Conservation (phyloP, 2,113 vertebrate species). For the Neofelis nebulosa region DNA sequence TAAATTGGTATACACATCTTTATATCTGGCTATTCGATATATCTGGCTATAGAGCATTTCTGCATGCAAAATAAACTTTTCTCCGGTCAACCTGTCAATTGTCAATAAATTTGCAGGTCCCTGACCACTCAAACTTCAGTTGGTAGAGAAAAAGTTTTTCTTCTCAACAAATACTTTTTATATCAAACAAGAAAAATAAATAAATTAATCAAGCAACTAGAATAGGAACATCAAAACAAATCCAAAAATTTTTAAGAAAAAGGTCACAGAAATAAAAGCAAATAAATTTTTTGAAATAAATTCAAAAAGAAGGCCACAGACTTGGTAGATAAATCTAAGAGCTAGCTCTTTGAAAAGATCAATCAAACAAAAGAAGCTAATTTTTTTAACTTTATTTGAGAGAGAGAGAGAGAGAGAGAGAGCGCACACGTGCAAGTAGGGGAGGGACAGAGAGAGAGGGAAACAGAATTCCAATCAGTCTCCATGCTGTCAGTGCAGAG, state of each 20-base stretch:
- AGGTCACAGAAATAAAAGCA: neutral
- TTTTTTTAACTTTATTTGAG: no score
- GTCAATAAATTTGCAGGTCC: neutral
- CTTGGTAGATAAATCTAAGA: neutral
- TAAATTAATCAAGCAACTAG: neutral
- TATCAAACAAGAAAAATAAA: slow-evolving; percentile 13
- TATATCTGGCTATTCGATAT: neutral
- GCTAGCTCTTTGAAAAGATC: neutral
- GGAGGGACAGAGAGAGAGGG: no score
- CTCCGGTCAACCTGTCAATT: neutral
- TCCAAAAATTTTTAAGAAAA: neutral
- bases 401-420: no score
- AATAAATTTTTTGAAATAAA: neutral
- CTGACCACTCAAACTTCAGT: neutral
- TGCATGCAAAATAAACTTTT: neutral
- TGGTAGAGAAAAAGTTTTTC: neutral
- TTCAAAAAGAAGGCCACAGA: neutral
- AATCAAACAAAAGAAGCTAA: neutral
- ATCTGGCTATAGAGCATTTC: no score
- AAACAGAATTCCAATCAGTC: no score
- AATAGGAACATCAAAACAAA: neutral
- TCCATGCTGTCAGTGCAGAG: no score
- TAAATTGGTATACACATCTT: neutral
- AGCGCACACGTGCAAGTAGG: no score
- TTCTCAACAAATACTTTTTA: slow-evolving; percentile 22